Base-by-base conservation (phyloP, 2,113 vertebrate genomes). In the Grantiella picta region DNA sequence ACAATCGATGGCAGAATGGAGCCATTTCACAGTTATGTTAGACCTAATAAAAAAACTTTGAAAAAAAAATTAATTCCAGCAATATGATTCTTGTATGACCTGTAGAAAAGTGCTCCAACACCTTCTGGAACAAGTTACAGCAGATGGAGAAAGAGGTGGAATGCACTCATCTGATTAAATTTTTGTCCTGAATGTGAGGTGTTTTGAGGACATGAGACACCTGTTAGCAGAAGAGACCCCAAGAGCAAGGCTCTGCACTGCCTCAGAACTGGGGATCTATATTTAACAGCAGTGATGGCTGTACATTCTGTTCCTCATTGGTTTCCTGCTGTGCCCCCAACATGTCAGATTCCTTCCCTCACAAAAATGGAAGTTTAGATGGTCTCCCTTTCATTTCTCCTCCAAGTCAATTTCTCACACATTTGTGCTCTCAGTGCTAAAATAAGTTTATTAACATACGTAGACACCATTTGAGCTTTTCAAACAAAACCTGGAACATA, bases 241-340 rank as follows among this genome's bases (percentile, higher is more conserved):
- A 59, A 69, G 33, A 73, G 16, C 40, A 61, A 77, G 56, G 56
- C 53, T 91, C 38, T 77, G 69, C 35, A 57, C 0, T 14, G 16
- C 53, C 63, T 94, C 49, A 25, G 79, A 86, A 70, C 35, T 63
- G 44, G 23, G 22, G 20, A 65, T 80, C 75, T 94, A 86, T 81
- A 86, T 83, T 92, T 96, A 95, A 54, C 76, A 90, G 85, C 49
- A 82, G 60, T 2, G 2, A 73, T 45, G 53, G 90, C 52, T 88
- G 82, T 56, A 65, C 68, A 83, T 94, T 93, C 90, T 90, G 92
- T 95, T 96, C 88, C 82, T 90, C 88, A 27, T 18, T 68, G 60
- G 66, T 75, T 95, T 97, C 92, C 93, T 96, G 95, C 90, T 85
- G 66, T 64, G 87, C 31, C 47, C 27, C 27, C 52, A 65, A 35